phyloP scores from a whole-genome alignment of 2,888 invertebrate species.

The Dasypogon diadema region DNA sequence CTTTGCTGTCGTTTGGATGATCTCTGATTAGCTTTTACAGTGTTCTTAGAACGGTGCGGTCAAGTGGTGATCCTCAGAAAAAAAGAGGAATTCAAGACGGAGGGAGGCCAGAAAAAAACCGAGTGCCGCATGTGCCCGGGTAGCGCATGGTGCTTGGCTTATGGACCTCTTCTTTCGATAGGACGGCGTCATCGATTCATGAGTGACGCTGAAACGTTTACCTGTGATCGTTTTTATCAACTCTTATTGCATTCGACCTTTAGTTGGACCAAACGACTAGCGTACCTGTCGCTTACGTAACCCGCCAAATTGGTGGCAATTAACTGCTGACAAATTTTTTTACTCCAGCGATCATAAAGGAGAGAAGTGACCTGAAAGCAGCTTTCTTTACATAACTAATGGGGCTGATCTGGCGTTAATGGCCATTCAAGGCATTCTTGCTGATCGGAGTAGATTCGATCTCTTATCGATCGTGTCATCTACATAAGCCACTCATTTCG shows the following conservation, averaged over 20 bases:
- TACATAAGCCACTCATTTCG: background rate
- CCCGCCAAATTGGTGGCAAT: conserved; percentile 12
- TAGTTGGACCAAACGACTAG: background rate
- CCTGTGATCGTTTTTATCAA: conserved; percentile 17
- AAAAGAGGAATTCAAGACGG: background rate
- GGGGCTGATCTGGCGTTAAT: conserved; percentile 28
- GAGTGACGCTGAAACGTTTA: conserved; percentile 17
- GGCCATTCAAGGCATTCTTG: background rate
- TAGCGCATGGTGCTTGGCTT: conserved; percentile 19
- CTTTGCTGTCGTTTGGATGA: conserved; percentile 18
- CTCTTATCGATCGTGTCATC: conserved; percentile 19
- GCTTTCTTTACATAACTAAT: conserved; percentile 22
- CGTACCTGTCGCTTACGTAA: conserved; percentile 25
- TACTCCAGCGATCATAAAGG: background rate
- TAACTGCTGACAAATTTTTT: conserved; percentile 49
- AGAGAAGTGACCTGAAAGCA: conserved; percentile 5
- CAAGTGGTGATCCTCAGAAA: background rate
- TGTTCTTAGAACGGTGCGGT: conserved; percentile 1
- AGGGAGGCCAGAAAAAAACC: background rate
- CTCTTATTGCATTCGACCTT: conserved; percentile 4
- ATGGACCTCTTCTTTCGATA: conserved; percentile 6
- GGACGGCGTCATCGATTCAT: conserved; percentile 24
- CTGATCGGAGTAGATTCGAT: too few relatives aligned
- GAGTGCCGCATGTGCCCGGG: background rate
- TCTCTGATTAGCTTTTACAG: conserved; percentile 37